Evolutionary conservation across 2,888 invertebrate species (phyloP).

Genomic region (Conomelus anceps): DNA sequence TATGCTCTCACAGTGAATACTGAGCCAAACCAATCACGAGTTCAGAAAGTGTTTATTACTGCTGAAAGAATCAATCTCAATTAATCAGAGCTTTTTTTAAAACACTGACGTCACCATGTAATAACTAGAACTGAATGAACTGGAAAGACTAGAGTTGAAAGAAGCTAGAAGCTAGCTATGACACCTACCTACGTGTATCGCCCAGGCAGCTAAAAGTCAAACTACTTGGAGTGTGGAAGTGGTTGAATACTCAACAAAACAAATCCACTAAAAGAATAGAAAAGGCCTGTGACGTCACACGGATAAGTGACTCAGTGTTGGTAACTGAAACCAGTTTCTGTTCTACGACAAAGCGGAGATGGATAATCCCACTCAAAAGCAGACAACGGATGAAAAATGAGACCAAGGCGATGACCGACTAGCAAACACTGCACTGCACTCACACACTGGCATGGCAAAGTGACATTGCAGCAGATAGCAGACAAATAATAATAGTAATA

Average conservation of each 20-base stretch:
- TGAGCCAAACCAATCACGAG: too few species aligned
- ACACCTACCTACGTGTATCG: not conserved
- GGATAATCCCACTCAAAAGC: not conserved
- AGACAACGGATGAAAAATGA: not conserved
- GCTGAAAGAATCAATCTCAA: too few species aligned
- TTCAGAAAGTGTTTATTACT: too few species aligned
- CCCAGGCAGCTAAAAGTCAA: not conserved
- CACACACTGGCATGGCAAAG: not conserved
- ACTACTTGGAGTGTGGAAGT: not conserved
- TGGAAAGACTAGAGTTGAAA: not conserved
- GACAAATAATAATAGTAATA: not conserved
- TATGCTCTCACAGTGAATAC: too few species aligned
- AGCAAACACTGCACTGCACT: not conserved
- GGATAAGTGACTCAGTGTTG: not conserved
- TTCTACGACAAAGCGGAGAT: not conserved
- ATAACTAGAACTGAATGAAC: not conserved
- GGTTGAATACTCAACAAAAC: too few species aligned
- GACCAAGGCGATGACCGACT: not conserved
- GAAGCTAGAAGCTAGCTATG: not conserved
- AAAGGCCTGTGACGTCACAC: not conserved
- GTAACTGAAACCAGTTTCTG: not conserved
- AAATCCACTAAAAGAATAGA: too few species aligned
- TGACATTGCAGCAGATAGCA: not conserved
- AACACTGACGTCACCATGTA: not conserved
- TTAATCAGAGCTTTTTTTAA: too few species aligned